phyloP scores from a whole-genome alignment of 1,140 invertebrate genomes.

The Tetramorium simillimum region DNA sequence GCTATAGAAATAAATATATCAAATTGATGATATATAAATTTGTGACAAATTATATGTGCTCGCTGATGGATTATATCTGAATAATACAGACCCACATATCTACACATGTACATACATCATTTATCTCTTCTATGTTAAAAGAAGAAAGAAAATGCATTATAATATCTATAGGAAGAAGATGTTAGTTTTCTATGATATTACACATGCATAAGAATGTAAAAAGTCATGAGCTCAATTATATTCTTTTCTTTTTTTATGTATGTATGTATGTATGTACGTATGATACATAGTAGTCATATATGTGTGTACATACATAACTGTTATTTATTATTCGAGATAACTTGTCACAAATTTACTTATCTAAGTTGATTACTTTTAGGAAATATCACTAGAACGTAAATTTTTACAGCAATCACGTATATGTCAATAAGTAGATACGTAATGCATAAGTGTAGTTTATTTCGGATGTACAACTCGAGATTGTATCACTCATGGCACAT shows the following conservation, averaged over 20 bases:
- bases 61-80: constrained; percentile 13
- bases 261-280: neutral
- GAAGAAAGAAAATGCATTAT: neutral
- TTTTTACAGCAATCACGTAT: constrained; percentile 68
- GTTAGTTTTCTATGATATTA: neutral
- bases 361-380: constrained; percentile 66
- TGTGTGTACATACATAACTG: constrained; percentile 7
- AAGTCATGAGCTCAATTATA: neutral
- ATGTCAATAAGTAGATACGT: constrained; percentile 70
- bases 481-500: constrained; percentile 45
- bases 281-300: neutral
- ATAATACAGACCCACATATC: constrained; percentile 25
- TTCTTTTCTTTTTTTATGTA: neutral
- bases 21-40: constrained; percentile 70
- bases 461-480: constrained; percentile 48
- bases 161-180: neutral
- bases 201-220: neutral
- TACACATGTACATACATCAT: constrained; percentile 3
- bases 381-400: constrained; percentile 72
- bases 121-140: neutral
- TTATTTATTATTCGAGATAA: constrained; percentile 62
- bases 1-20: constrained; percentile 74
- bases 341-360: constrained; percentile 70
- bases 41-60: constrained; percentile 71
- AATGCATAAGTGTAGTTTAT: constrained; percentile 51